phyloP scores from a whole-genome alignment of 1,140 invertebrate genomes.

The Notospermus geniculatus region DNA sequence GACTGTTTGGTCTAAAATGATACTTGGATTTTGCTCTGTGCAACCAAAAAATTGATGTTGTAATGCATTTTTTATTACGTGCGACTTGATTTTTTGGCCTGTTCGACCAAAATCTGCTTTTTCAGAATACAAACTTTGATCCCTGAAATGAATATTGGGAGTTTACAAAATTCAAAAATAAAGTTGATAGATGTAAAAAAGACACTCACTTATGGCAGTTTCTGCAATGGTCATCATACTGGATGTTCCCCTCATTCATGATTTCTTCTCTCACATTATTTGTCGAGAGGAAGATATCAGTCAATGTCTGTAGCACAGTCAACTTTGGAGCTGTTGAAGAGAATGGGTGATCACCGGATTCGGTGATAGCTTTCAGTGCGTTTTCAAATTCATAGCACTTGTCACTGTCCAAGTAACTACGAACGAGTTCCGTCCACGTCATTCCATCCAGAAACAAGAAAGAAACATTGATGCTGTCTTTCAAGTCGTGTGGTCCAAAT shows the following conservation, averaged over 20 bases:
- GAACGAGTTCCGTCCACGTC: slow-evolving; percentile 90
- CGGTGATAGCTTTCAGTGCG: slow-evolving; percentile 42
- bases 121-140: no score
- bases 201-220: slow-evolving; percentile 72
- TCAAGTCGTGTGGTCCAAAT: slow-evolving; percentile 92
- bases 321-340: slow-evolving; percentile 78
- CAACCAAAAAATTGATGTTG: no score
- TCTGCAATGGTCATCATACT: slow-evolving; percentile 93
- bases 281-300: slow-evolving; percentile 91
- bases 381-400: slow-evolving; percentile 65
- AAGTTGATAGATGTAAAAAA: slow-evolving; percentile 1
- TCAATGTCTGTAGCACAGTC: slow-evolving; percentile 84
- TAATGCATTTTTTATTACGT: no score
- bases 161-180: no score
- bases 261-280: slow-evolving; percentile 90
- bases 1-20: no score
- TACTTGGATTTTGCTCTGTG: no score
- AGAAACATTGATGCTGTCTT: slow-evolving; percentile 92
- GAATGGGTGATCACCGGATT: slow-evolving; percentile 74
- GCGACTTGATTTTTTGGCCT: no score
- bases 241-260: slow-evolving; percentile 83
- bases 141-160: no score
- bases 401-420: slow-evolving; percentile 72
- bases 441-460: slow-evolving; percentile 88
- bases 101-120: no score